phyloP scores from a whole-genome alignment of 2,797 vertebrate genomes.

The Cheirogaleus major region DNA sequence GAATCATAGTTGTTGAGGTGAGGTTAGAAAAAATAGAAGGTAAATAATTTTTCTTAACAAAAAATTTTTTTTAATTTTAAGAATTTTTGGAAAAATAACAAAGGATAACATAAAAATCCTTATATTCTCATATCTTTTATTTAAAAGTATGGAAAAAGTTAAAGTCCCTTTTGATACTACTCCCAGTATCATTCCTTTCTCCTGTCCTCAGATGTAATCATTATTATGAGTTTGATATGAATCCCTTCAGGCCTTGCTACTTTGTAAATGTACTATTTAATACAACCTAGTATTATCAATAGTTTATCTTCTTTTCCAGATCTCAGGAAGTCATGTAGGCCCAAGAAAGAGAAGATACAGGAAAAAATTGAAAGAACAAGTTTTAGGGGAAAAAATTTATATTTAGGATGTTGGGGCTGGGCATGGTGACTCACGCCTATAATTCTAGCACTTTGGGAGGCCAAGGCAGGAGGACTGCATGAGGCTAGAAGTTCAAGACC shows the following conservation, averaged over 20 bases:
- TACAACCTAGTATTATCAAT: not conserved
- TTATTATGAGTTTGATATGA: not conserved
- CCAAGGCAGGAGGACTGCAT: not conserved
- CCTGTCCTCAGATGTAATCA: not conserved
- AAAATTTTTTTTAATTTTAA: slow-evolving; percentile 34
- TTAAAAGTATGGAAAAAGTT: slow-evolving; percentile 32
- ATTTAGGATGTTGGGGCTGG: not conserved
- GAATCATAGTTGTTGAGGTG: not conserved
- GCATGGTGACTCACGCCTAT: not conserved
- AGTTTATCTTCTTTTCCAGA: not conserved
- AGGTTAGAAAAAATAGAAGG: not conserved
- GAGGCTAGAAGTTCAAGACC: not conserved
- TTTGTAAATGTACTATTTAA: not conserved
- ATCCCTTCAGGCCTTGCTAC: not conserved
- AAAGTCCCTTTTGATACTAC: not conserved
- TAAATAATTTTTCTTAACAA: not conserved
- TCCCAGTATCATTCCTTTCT: not conserved
- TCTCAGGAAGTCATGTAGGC: not conserved
- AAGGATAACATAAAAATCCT: slow-evolving; percentile 22
- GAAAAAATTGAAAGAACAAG: slow-evolving; percentile 14
- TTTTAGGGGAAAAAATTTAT: not conserved
- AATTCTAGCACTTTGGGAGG: not conserved
- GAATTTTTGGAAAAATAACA: not conserved
- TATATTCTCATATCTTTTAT: not conserved
- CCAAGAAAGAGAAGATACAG: not conserved